Evolutionary conservation across 1,140 invertebrate genomes (phyloP).

Genomic region (Drosophila bocqueti): DNA sequence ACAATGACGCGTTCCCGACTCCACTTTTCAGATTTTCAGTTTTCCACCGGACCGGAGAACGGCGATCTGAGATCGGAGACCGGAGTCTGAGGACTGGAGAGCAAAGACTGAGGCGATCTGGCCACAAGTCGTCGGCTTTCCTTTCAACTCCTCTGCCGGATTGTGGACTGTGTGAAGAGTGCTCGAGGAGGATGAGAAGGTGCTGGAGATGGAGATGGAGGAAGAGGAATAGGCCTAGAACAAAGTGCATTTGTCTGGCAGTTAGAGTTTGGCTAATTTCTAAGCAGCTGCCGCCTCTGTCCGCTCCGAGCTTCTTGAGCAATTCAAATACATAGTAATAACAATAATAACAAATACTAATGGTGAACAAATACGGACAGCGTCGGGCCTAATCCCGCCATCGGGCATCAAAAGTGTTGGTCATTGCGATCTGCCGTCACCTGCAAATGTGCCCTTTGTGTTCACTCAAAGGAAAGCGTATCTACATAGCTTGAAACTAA

Average conservation of each 20-base stretch:
- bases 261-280: slow-evolving; percentile 83
- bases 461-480: not conserved
- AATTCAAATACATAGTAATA: slow-evolving; percentile 84
- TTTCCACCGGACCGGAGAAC: slow-evolving; percentile 21
- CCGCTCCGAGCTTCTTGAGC: slow-evolving; percentile 69
- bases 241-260: slow-evolving; percentile 81
- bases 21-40: slow-evolving; percentile 39
- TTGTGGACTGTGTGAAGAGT: slow-evolving; percentile 28
- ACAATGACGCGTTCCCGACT: slow-evolving; percentile 81
- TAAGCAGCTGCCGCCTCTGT: slow-evolving; percentile 67
- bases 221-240: slow-evolving; percentile 55
- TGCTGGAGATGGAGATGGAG: not conserved
- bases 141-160: slow-evolving; percentile 50
- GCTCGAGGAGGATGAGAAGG: not conserved
- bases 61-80: slow-evolving; percentile 2
- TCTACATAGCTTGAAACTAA: not conserved
- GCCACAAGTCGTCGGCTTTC: slow-evolving; percentile 51
- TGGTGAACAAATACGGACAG: slow-evolving; percentile 76
- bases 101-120: slow-evolving; percentile 31
- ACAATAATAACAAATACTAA: slow-evolving; percentile 85
- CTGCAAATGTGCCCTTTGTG: slow-evolving; percentile 20
- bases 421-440: slow-evolving; percentile 44
- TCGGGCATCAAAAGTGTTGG: slow-evolving; percentile 72
- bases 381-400: slow-evolving; percentile 35
- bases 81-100: slow-evolving; percentile 9